Evolutionary conservation across 2,888 invertebrate species (phyloP).

Genomic region (Trichacis sp.): DNA sequence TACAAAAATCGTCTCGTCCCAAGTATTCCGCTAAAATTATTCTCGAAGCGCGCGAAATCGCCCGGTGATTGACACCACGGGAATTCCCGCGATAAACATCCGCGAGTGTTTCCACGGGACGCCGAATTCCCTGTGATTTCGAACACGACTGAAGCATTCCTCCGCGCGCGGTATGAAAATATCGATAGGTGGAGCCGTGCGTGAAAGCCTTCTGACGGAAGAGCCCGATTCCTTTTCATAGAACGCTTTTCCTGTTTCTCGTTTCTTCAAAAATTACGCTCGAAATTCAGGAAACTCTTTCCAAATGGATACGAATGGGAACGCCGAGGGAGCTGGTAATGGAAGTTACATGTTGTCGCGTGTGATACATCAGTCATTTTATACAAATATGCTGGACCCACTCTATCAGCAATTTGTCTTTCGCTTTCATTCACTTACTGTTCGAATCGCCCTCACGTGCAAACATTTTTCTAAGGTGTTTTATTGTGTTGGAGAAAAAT

Average conservation of each 20-base stretch:
- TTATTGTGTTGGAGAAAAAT: no score
- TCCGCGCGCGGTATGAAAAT: not conserved
- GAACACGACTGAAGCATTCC: not conserved
- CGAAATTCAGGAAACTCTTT: slow-evolving; percentile 35
- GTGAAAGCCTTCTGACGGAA: not conserved
- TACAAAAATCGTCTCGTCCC: no score
- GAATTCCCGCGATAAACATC: slow-evolving; percentile 44
- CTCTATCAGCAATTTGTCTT: slow-evolving; percentile 2
- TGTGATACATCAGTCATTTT: slow-evolving; percentile 34
- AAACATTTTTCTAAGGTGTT: no score
- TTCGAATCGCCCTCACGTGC: no score
- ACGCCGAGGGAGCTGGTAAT: slow-evolving; percentile 41
- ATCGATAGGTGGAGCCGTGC: not conserved
- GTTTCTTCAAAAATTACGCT: slow-evolving; percentile 7
- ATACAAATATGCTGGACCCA: not conserved
- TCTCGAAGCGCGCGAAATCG: not conserved
- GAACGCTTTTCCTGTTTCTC: slow-evolving; percentile 5
- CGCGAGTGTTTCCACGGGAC: slow-evolving; percentile 12
- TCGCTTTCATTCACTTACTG: not conserved
- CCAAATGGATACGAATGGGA: slow-evolving; percentile 33
- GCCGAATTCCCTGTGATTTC: not conserved
- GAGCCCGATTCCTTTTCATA: slow-evolving; percentile 3
- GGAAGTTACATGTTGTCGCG: slow-evolving; percentile 48
- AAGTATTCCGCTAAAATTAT: slow-evolving; percentile 46
- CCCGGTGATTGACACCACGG: slow-evolving; percentile 44